Evolutionary conservation across 2,888 invertebrate genomes (phyloP), one percentile per base, ranked within the genome.

Genomic region (Apodemia zela): DNA sequence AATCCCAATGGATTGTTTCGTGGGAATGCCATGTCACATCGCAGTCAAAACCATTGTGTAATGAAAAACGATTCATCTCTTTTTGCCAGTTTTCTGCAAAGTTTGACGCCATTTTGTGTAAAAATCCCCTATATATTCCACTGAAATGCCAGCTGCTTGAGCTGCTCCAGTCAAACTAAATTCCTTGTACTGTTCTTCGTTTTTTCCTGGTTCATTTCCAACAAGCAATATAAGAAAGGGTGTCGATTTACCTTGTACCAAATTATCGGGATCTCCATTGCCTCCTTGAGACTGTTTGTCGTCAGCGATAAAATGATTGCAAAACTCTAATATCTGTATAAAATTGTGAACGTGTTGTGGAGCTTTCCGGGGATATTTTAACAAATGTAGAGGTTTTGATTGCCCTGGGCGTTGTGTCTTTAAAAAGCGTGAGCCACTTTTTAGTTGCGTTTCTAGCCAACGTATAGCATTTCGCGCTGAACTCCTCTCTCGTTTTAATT

Each of bases 381-480:
- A 82, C 92, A 95, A 75, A 0, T 89, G 95, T 35, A 97, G 87
- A 1, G 96, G 92, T 60, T 95, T 91, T 33, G 95, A 93, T 84
- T 98, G 98, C 66, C 96, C 95, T 18, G 95, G 94, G 25, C 97
- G 94, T 85, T 98, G 98, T 0, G 97, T 96, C 71, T 97, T 93
- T 75, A 98, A 93, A 81, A 95, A 98, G 69, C 98, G 93, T 73
- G 97, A 97, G 13, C 98, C 98, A 68, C 95, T 95, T 71, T 95
- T 95, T 69, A 98, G 94, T 79, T 98, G 97, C 47, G 94, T 92
- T 85, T 98, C 98, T 69, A 98, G 89, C 98, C 98, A 98, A 71
- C 98, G 96, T 66, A 98, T 98, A 4, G 97, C 97, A 80, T 98
- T 97, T 62, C 98, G 94, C 0, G 98, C 98, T 68, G 95, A 94